phyloP scores from a whole-genome alignment of 2,888 invertebrate species.

The Drosophila mimica region DNA sequence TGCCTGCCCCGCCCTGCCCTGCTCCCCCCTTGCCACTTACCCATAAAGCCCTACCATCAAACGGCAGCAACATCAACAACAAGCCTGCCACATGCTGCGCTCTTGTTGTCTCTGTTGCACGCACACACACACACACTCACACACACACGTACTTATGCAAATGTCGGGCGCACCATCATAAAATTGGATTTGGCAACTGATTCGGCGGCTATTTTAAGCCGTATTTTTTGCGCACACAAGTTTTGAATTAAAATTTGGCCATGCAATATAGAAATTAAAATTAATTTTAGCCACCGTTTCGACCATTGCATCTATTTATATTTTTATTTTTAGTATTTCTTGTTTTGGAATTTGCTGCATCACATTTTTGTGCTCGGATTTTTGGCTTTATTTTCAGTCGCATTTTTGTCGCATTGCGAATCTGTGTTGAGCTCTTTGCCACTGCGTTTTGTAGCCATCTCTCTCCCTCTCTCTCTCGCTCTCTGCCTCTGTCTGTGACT shows the following conservation, averaged over 20 bases:
- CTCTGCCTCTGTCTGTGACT: not conserved
- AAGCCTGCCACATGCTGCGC: conserved; percentile 72
- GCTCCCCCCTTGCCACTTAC: conserved; percentile 2
- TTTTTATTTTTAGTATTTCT: conserved; percentile 50
- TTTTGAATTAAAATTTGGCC: conserved; percentile 52
- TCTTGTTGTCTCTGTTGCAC: conserved; percentile 43
- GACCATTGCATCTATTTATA: conserved; percentile 56
- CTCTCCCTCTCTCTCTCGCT: conserved; percentile 7
- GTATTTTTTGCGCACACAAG: conserved; percentile 54
- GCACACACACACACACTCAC: conserved; percentile 16
- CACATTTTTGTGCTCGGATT: conserved; percentile 47
- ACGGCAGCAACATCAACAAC: conserved; percentile 53
- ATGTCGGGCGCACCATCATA: conserved; percentile 68
- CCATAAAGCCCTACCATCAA: conserved; percentile 17
- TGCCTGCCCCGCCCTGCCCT: not conserved
- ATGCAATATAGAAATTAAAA: conserved; percentile 63
- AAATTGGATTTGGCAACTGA: conserved; percentile 81
- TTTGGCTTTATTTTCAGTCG: conserved; percentile 70
- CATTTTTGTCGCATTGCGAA: conserved; percentile 81
- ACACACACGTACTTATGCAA: conserved; percentile 59
- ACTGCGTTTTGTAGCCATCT: conserved; percentile 21
- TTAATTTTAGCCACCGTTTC: conserved; percentile 61
- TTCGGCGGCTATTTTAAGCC: conserved; percentile 74
- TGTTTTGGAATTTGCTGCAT: conserved; percentile 36
- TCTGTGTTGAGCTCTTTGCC: conserved; percentile 39